A percentile compares a stretch with the other conserved stretches of the same genome.
These are phyloP conservation scores for Epistrophella euchroma DNA, from an alignment of 2,888 invertebrate genomes.

Conservation along the genomic window DNA sequence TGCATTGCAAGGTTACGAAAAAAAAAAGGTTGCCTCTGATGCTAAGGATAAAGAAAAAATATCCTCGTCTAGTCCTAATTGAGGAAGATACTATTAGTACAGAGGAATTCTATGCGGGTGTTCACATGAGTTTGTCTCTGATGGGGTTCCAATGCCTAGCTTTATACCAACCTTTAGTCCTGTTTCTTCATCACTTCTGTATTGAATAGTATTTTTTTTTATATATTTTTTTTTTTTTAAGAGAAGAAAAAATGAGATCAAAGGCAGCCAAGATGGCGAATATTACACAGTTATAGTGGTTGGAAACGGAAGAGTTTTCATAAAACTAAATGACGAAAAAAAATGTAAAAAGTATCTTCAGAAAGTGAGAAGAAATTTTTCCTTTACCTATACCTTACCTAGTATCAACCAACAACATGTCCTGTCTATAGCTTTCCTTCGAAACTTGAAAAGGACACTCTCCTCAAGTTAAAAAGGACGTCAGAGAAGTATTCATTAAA, in stretches of 20 bases:
- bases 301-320: slow-evolving; percentile 18
- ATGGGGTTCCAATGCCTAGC: slow-evolving; percentile 5
- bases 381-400: slow-evolving; percentile 15
- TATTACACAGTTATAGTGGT: slow-evolving; percentile 37
- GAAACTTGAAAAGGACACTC: slow-evolving; percentile 43
- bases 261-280: slow-evolving; percentile 68
- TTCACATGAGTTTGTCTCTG: slow-evolving; percentile 71
- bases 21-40: slow-evolving; percentile 8
- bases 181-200: slow-evolving; percentile 22
- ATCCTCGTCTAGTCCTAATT: slow-evolving; percentile 70
- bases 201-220: slow-evolving; percentile 54
- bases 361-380: neutral
- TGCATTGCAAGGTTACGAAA: slow-evolving; percentile 26
- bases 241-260: slow-evolving; percentile 48
- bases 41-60: slow-evolving; percentile 6
- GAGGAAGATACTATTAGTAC: slow-evolving; percentile 69
- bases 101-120: slow-evolving; percentile 64
- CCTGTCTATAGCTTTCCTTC: slow-evolving; percentile 28
- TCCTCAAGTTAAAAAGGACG: slow-evolving; percentile 54
- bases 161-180: slow-evolving; percentile 27
- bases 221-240: slow-evolving; percentile 8
- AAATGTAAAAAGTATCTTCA: slow-evolving; percentile 34
- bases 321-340: slow-evolving; percentile 50
- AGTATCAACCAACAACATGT: slow-evolving; percentile 51
- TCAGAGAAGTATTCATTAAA: slow-evolving; percentile 71